A percentile compares a stretch with the other conserved stretches of the same genome.
Conservation (phyloP, 2,888 invertebrate species). For the Synergus itoensis region DNA sequence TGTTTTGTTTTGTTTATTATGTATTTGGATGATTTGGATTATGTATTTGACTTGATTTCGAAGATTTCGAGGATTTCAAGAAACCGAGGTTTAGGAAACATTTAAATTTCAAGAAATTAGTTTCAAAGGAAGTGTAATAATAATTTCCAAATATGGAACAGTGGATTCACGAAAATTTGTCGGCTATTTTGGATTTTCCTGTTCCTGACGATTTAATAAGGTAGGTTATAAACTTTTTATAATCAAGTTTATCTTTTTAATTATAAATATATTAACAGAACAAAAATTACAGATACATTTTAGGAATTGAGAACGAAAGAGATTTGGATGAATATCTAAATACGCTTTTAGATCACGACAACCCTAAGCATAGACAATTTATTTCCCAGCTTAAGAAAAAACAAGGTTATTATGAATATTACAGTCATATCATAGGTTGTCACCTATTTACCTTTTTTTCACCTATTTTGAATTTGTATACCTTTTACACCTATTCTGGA, state of each 20-base stretch:
- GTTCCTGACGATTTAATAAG: constrained; percentile 83
- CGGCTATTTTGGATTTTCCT: constrained; percentile 83
- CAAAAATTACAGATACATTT: constrained; percentile 82
- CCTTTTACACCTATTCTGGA: too few relatives aligned
- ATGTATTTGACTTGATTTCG: too few relatives aligned
- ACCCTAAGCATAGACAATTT: constrained; percentile 84
- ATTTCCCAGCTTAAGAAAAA: constrained; percentile 80
- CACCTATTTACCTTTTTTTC: too few relatives aligned
- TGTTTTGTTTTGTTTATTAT: too few relatives aligned
- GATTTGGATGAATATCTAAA: constrained; percentile 89
- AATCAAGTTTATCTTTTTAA: background rate
- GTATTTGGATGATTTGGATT: too few relatives aligned
- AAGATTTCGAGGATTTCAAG: too few relatives aligned
- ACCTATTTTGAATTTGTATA: too few relatives aligned
- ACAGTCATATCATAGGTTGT: too few relatives aligned
- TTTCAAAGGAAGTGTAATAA: background rate
- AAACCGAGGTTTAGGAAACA: background rate
- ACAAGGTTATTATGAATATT: constrained; percentile 51
- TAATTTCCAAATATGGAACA: constrained; percentile 79
- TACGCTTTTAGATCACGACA: constrained; percentile 85
- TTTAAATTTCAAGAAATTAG: background rate
- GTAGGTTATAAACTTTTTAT: constrained; percentile 49
- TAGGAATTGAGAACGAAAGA: constrained; percentile 84
- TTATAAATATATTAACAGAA: constrained; percentile 56
- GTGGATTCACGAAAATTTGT: constrained; percentile 84